phyloP scores from a whole-genome alignment of 1,140 invertebrate species.

The Listronotus bonariensis region DNA sequence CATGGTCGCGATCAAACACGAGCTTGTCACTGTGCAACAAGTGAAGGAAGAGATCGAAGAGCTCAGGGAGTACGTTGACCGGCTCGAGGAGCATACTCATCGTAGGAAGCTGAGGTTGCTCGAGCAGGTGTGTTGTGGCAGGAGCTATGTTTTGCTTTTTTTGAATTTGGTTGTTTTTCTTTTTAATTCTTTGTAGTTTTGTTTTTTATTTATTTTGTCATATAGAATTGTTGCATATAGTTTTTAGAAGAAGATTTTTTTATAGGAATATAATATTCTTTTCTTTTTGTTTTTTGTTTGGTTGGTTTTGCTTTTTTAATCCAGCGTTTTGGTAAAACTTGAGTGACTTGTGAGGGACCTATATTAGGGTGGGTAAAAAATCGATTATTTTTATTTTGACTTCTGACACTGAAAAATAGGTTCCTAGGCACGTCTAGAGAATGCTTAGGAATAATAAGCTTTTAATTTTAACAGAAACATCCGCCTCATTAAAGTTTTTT shows the following conservation, averaged over 20 bases:
- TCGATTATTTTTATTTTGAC: no score
- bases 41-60: constrained; percentile 94
- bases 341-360: no score
- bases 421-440: no score
- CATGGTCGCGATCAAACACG: constrained; percentile 92
- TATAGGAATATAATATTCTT: background rate
- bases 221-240: no score
- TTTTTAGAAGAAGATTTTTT: no score
- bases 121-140: constrained; percentile 73
- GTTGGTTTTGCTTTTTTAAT: no score
- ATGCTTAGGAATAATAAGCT: no score
- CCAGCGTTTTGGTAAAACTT: no score
- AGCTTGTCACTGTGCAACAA: constrained; percentile 89
- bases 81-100: constrained; percentile 86
- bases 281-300: background rate
- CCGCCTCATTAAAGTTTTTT: no score
- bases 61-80: constrained; percentile 85
- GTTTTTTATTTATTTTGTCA: constrained; percentile 6
- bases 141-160: background rate
- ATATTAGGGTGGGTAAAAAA: no score
- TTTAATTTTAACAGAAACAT: no score
- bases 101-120: constrained; percentile 82
- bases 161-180: background rate
- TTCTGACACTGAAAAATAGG: no score
- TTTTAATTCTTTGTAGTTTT: constrained; percentile 4